Evolutionary conservation across 2,113 vertebrate genomes (phyloP), one percentile per base, ranked within the genome.

Genomic region (Sinocyclocheilus grahami): DNA sequence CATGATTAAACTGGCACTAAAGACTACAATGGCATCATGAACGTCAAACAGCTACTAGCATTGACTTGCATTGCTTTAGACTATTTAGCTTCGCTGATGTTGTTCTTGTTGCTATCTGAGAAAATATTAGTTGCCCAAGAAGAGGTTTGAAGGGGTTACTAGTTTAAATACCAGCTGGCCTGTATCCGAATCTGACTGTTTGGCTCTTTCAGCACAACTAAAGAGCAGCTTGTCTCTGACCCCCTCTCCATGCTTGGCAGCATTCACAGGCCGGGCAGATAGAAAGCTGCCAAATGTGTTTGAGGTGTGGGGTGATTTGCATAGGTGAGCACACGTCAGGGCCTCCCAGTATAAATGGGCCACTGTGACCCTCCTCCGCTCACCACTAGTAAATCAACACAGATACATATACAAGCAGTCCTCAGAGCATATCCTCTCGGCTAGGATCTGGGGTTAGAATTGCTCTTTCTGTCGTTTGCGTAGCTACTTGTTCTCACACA

Each of bases 321-420:
- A 93, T 91, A 93, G 87, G 86, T 92, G 89, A 85, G 88, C 91
- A 90, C 85, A 92, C 77, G 89, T 94, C 95, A 93, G 92, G 94
- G 95, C 92, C 92, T 92, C 92, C 91, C 86, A 88, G 94, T 88
- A 96, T 92, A 96, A 96, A 95, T 93, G 93, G 90, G 91, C 92
- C 85, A 91, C 91, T 94, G 90, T 93, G 88, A 90, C 90, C 82
- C 79, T 91, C 90, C 89, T 90, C 80, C 86, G 92, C 91, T 92
- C 90, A 85, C 92, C 90, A 93, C 89, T 86, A 89, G 75, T 10
- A 92, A 92, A 91, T 92, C 90, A 89, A 90, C 93, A 93, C 62
- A 85, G 87, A 87, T 48, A 42, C 62, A 53, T 39, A 88, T 60
- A 71, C 37, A 55, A 12, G 53, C 65, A 63, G 39, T 72, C 84